Evolutionary conservation across 1,140 invertebrate species (phyloP).

Genomic region (Pantala flavescens): DNA sequence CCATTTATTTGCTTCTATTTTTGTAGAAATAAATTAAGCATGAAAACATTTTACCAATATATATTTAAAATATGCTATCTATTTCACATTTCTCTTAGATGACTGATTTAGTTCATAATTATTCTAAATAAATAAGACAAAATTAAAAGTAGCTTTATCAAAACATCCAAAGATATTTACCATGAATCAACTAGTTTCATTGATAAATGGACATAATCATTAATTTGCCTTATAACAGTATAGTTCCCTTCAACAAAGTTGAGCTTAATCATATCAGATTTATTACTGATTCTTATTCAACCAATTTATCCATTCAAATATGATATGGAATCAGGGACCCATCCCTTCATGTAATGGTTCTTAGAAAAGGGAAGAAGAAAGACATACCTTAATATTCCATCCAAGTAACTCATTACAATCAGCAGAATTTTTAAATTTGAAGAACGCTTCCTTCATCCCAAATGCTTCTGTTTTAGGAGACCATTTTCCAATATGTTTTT

Average conservation of each 20-base stretch:
- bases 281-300: neutral
- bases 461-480: neutral
- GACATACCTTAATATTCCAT: neutral
- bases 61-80: neutral
- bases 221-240: too few relatives aligned
- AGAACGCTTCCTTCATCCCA: neutral
- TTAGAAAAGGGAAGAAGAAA: neutral
- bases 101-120: too few relatives aligned
- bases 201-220: too few relatives aligned
- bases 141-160: too few relatives aligned
- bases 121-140: too few relatives aligned
- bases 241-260: neutral
- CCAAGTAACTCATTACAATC: neutral
- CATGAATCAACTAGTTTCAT: too few relatives aligned
- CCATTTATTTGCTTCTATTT: neutral
- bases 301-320: neutral
- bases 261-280: neutral
- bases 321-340: neutral
- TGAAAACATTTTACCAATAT: neutral
- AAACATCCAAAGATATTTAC: too few relatives aligned
- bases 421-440: neutral
- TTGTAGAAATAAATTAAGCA: neutral
- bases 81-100: neutral
- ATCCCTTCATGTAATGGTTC: neutral
- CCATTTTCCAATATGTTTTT: neutral